Percentiles rank a stretch among this genome's conserved stretches.
phyloP scores from a whole-genome alignment of 2,797 vertebrate species.

The Sarcophilus harrisii region DNA sequence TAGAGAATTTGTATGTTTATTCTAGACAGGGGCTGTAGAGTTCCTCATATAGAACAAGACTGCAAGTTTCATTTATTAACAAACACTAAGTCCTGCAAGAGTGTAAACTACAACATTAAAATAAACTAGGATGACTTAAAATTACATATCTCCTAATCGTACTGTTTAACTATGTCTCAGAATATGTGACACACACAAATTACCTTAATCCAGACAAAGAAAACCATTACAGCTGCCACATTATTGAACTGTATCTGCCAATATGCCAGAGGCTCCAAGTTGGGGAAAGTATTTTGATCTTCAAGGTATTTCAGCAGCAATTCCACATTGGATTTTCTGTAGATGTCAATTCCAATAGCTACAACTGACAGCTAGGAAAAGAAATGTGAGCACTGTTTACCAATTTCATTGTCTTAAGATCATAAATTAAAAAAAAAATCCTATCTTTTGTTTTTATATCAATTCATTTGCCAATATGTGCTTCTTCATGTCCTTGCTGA shows the following conservation, averaged over 20 bases:
- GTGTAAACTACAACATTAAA: not conserved
- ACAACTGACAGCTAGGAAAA: conserved; percentile 90
- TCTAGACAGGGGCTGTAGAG: not conserved
- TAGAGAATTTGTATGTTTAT: not conserved
- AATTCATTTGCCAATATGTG: not conserved
- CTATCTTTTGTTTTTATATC: not conserved
- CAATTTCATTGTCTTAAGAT: conserved; percentile 17
- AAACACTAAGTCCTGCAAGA: not conserved
- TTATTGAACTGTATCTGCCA: conserved; percentile 97
- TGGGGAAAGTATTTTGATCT: conserved; percentile 91
- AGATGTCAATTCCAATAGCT: conserved; percentile 93
- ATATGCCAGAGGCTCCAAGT: conserved; percentile 92
- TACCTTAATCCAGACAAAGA: conserved; percentile 99
- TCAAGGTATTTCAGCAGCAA: conserved; percentile 90
- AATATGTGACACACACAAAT: conserved; percentile 24
- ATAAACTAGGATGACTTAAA: not conserved
- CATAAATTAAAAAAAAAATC: not conserved
- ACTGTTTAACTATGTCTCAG: not conserved
- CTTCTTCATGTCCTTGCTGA: not conserved
- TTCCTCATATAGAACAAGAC: not conserved
- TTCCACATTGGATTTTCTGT: conserved; percentile 90
- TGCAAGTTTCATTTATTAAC: not conserved
- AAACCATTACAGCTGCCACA: conserved; percentile 93
- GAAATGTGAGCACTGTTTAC: not conserved
- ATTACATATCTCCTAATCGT: not conserved